Conservation (phyloP, 2,888 invertebrate genomes). For the Crematogaster levior region DNA sequence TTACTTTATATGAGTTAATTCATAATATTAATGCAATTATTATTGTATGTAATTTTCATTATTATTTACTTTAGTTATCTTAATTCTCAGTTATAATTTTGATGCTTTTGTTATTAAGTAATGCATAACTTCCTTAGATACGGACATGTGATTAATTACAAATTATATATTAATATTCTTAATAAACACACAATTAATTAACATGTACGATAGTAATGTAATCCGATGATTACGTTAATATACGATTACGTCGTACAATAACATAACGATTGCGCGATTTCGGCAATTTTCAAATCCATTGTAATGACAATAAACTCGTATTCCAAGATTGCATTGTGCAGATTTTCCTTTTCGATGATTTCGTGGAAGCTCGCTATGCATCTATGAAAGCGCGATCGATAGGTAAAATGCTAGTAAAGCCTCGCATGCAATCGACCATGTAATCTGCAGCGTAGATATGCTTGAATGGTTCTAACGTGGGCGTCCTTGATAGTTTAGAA, state of each 20-base stretch:
- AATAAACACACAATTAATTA: background rate
- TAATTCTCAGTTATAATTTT: background rate
- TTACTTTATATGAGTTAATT: background rate
- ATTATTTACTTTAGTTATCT: background rate
- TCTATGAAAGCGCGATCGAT: slow-evolving; percentile 32
- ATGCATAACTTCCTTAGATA: background rate
- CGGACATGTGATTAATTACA: background rate
- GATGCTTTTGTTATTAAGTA: background rate
- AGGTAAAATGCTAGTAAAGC: slow-evolving; percentile 44
- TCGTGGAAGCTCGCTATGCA: slow-evolving; percentile 20
- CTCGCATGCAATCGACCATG: slow-evolving; percentile 40
- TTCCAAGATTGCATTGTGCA: slow-evolving; percentile 1
- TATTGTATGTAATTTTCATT: background rate
- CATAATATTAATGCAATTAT: slow-evolving; percentile 6
- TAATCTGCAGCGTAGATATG: slow-evolving; percentile 50
- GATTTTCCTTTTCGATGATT: slow-evolving; percentile 18
- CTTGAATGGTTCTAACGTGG: slow-evolving; percentile 23
- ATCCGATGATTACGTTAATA: background rate
- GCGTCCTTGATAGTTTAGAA: slow-evolving; percentile 45
- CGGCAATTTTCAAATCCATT: background rate
- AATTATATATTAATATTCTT: slow-evolving; percentile 6
- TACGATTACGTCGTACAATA: background rate
- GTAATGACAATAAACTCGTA: background rate
- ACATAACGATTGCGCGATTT: background rate
- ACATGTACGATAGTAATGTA: background rate